Base-by-base conservation (phyloP, 2,113 vertebrate species). In the Scophthalmus maximus region DNA sequence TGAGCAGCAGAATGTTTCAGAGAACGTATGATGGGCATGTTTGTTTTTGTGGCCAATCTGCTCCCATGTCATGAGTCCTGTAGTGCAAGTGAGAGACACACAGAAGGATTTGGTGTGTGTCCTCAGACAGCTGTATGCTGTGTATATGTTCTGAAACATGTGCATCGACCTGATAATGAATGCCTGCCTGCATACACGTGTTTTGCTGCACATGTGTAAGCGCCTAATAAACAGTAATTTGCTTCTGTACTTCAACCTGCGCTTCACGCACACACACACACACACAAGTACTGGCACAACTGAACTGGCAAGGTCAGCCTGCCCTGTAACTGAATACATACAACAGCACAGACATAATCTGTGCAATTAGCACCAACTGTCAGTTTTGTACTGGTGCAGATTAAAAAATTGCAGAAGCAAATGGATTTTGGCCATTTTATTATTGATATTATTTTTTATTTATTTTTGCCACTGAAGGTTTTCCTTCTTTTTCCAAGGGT, bases 51-150 rank as follows among this genome's bases (percentile, higher is more conserved):
- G 50, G 46, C 52, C 49, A 67, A 40, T 55, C 66, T 62, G 74
- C 23, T 56, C 22, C 71, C 7, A 46, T 64, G 36, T 79, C 3
- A 12, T 25, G 70, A 68, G 59, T 57, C 56, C 62, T 74, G 64
- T 47, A 55, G 40, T 51, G 47, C 25, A 49, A 34, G 44, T 20
- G 10, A 22, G 20, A 40, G 11, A 15, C 12, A 52, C 47, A 49
- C 38, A 72, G 27, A 9, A 44, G 32, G 26, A 53, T 57, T 70
- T 42, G 56, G 20, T 72, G 53, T 68, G 63, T 60, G 61, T 49
- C 79, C 60, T 72, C 12, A 44, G 61, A 87, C 42, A 67, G 63
- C 71, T 84, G 51, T 12, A 70, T 60, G 10, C 66, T 64, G 42
- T 50, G 55, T 38, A 50, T 46, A 25, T 57, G 59, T 50, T 42